Evolutionary conservation across 2,113 vertebrate species (phyloP), one percentile per base, ranked within the genome.

Genomic region (Lamprotornis superbus): DNA sequence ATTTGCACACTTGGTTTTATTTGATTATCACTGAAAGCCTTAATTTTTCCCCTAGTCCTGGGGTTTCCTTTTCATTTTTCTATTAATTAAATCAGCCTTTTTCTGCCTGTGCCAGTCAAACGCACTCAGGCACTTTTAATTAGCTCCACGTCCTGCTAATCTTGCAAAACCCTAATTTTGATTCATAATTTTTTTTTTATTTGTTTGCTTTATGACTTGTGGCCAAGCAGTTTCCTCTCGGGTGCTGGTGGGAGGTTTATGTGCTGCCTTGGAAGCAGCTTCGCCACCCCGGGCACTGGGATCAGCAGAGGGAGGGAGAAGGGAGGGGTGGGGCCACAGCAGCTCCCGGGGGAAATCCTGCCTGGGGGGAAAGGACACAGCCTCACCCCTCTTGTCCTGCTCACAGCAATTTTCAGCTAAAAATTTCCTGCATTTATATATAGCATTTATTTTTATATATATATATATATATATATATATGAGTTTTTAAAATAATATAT

Each of bases 1-100:
- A 31, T 86, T 93, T 86, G 46, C 56, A 56, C 53, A n/a, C 80
- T 95, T 87, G 53, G 28, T 79, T 95, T 95, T 96, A 93, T 94
- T 75, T 89, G 87, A 50, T 82, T 61, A 78, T 87, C 70, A 59
- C 42, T 81, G 71, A 92, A 93, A 90, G 64, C 33, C 74, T 42
- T 80, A 30, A 31, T 83, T 93, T 91, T 93, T 6, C 50, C 56
- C 55, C 33, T 15, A 8, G 13, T 55, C 52, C 49, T 71, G 80
- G 77, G 44, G 49, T 82, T 95, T 90, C 73, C 71, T 39, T 87
- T 65, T 82, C n/a, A 12, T 93, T 93, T 95, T 71, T 64, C 40
- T 77, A 3, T 59, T 55, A 49, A 77, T 73, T 75, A 50, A 23
- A 15, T 60, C 33, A 73, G n/a, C 20, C 3, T 52, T 60, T 91